A percentile compares a stretch with the other conserved stretches of the same genome.
These are phyloP conservation scores for Melanocharis versteri DNA, from an alignment of 2,113 vertebrate species.

Conservation along the genomic window DNA sequence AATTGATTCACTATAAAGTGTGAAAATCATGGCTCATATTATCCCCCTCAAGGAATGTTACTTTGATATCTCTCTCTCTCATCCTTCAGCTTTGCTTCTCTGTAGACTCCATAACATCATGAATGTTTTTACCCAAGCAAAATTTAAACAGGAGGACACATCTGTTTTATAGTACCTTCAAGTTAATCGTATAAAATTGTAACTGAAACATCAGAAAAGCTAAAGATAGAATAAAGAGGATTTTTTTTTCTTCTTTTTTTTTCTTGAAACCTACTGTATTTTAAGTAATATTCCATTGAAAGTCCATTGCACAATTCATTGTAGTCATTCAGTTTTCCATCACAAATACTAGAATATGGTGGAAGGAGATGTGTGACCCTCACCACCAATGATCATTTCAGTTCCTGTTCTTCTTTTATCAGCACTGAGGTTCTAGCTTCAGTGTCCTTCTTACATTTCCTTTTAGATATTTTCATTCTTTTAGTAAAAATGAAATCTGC, in stretches of 20 bases:
- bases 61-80: not conserved
- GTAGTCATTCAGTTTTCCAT: not conserved
- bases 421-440: not conserved
- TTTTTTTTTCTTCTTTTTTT: not conserved
- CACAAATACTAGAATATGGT: not conserved
- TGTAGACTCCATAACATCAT: not conserved
- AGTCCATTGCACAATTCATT: not conserved
- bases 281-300: not conserved
- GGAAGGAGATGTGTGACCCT: accelerated
- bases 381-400: not conserved
- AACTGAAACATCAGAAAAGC: not conserved
- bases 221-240: not conserved
- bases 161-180: not conserved
- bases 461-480: not conserved
- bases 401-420: not conserved
- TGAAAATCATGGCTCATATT: not conserved
- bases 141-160: not conserved
- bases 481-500: not conserved
- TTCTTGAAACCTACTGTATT: not conserved
- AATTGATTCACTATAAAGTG: not conserved
- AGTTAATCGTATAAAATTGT: not conserved
- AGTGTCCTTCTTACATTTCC: not conserved
- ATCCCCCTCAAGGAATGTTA: not conserved
- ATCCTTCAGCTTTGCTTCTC: not conserved
- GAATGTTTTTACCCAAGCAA: not conserved